These are phyloP conservation scores for Apis cerana DNA, from an alignment of 1,140 invertebrate species.

Conservation along the genomic window DNA sequence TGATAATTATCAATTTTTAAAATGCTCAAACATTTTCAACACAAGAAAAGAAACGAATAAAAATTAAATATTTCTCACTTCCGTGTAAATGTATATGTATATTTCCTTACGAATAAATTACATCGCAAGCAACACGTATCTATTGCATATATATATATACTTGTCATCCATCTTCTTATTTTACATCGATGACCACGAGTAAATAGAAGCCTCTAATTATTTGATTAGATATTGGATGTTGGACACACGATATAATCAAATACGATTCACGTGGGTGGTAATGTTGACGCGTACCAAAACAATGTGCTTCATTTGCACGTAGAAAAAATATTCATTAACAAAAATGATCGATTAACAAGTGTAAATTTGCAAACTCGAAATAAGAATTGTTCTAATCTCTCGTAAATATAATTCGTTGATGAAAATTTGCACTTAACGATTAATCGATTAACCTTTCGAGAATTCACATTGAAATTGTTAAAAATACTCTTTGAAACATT, in stretches of 20 bases:
- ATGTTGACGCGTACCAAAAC: not conserved
- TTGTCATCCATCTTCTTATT: not conserved
- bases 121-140: not conserved
- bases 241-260: not conserved
- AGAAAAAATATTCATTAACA: too few relatives aligned
- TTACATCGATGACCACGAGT: not conserved
- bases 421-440: too few relatives aligned
- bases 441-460: too few relatives aligned
- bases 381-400: not conserved
- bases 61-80: too few relatives aligned
- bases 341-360: not conserved
- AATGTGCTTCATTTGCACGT: not conserved
- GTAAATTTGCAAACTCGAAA: not conserved
- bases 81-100: too few relatives aligned
- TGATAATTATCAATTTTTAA: too few relatives aligned
- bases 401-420: not conserved
- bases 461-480: too few relatives aligned
- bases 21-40: too few relatives aligned
- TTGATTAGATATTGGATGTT: slow-evolving; percentile 16
- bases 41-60: too few relatives aligned
- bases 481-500: too few relatives aligned
- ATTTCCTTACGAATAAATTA: not conserved
- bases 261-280: not conserved
- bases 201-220: slow-evolving; percentile 35
- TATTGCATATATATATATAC: not conserved